A percentile compares a stretch with the other conserved stretches of the same genome.
These are phyloP conservation scores for Mystacides longicornis DNA, from an alignment of 2,888 invertebrate genomes.

Conservation along the genomic window DNA sequence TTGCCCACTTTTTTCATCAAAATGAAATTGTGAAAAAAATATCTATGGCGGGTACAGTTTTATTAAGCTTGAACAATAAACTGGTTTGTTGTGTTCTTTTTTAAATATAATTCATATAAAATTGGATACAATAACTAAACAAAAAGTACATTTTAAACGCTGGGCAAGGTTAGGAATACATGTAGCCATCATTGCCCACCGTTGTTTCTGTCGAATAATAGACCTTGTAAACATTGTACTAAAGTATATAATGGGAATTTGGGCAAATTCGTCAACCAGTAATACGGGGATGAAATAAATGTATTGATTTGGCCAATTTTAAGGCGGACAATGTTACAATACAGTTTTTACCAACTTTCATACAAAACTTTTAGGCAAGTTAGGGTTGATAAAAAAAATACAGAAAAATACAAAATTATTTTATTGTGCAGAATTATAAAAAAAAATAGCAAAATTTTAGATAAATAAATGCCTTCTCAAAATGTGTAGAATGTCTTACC, in stretches of 20 bases:
- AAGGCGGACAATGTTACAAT: neutral
- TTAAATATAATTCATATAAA: neutral
- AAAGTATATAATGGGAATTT: neutral
- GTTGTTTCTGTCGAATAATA: neutral
- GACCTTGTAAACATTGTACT: neutral
- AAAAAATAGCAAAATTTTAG: neutral
- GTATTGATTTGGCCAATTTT: neutral
- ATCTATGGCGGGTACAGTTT: neutral
- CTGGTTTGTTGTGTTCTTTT: neutral
- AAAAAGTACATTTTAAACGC: neutral
- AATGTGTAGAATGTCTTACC: neutral
- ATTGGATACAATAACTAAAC: neutral
- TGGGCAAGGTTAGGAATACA: neutral
- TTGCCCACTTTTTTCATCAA: neutral
- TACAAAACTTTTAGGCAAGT: neutral
- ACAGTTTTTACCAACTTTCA: neutral
- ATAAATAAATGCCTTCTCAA: neutral
- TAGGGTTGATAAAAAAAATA: neutral
- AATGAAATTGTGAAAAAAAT: neutral
- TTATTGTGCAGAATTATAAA: neutral
- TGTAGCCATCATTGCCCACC: neutral
- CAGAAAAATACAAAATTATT: neutral
- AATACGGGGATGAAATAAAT: neutral
- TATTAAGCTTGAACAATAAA: neutral
- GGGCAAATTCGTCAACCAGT: neutral